Percentiles rank a stretch among this genome's conserved stretches.
Evolutionary conservation across 2,888 invertebrate genomes (phyloP).

Genomic region (Heliconius ethilla): DNA sequence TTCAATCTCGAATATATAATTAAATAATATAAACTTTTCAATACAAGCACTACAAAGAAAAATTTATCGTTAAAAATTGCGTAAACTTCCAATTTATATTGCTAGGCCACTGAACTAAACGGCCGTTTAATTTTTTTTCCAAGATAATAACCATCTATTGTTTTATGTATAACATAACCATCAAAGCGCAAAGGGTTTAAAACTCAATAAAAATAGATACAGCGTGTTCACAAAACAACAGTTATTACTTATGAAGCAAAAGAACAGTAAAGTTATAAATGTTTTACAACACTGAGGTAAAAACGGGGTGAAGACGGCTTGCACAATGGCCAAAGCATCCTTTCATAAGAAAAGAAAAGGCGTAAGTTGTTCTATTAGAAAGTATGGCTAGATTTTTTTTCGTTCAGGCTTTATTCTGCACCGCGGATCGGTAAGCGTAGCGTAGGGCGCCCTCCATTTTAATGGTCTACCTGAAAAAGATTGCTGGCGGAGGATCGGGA

Average conservation of each 20-base stretch:
- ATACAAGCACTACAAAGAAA: background rate
- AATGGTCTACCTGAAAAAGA: too few relatives aligned
- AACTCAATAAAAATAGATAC: slow-evolving; percentile 3
- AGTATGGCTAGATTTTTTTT: background rate
- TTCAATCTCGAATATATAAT: too few relatives aligned
- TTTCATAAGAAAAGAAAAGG: background rate
- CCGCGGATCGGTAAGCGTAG: too few relatives aligned
- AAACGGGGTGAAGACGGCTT: slow-evolving; percentile 8
- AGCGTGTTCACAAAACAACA: background rate
- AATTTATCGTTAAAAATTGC: background rate
- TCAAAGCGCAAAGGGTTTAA: slow-evolving; percentile 17
- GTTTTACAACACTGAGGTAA: background rate
- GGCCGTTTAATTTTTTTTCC: background rate
- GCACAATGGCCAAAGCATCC: background rate
- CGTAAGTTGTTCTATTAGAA: background rate
- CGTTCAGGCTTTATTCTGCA: too few relatives aligned
- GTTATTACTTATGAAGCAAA: slow-evolving; percentile 1
- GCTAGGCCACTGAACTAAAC: background rate
- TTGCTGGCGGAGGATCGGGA: too few relatives aligned
- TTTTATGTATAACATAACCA: background rate
- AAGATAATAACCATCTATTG: background rate
- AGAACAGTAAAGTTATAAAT: slow-evolving; percentile 9
- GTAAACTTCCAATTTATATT: background rate
- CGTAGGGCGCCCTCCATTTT: too few relatives aligned
- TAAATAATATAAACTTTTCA: background rate